Evolutionary conservation across 2,888 invertebrate species (phyloP).

Genomic region (Macaria notata): DNA sequence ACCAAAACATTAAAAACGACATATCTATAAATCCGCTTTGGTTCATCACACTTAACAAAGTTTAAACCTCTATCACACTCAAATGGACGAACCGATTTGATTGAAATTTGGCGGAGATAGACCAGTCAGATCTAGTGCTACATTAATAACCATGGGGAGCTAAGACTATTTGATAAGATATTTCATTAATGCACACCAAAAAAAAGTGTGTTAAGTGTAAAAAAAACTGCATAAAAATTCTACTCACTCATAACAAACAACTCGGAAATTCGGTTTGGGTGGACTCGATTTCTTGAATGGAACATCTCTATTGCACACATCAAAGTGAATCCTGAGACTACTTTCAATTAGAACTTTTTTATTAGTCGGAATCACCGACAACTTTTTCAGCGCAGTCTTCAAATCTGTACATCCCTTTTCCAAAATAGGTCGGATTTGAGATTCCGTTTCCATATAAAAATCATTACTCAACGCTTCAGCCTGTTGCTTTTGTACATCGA

Average conservation of each 20-base stretch:
- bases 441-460: slow-evolving; percentile 27
- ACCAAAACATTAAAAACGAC: too few relatives aligned
- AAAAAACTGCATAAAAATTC: not conserved
- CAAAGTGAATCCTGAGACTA: slow-evolving; percentile 58
- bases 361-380: slow-evolving; percentile 58
- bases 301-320: slow-evolving; percentile 71
- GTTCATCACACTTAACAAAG: too few relatives aligned
- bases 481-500: slow-evolving; percentile 14
- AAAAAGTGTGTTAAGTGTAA: too few relatives aligned
- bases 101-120: too few relatives aligned
- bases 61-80: too few relatives aligned
- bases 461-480: slow-evolving; percentile 13
- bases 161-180: too few relatives aligned
- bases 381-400: slow-evolving; percentile 52
- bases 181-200: too few relatives aligned
- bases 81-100: too few relatives aligned
- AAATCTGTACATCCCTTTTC: slow-evolving; percentile 55
- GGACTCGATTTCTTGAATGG: slow-evolving; percentile 64
- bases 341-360: slow-evolving; percentile 39
- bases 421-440: slow-evolving; percentile 48
- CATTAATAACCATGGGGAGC: too few relatives aligned
- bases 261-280: slow-evolving; percentile 67
- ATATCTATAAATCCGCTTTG: too few relatives aligned
- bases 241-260: slow-evolving; percentile 71
- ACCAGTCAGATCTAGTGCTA: too few relatives aligned